Percentiles rank a stretch among this genome's conserved stretches.
phyloP scores from a whole-genome alignment of 2,113 vertebrate species.

The Aldabrachelys gigantea region DNA sequence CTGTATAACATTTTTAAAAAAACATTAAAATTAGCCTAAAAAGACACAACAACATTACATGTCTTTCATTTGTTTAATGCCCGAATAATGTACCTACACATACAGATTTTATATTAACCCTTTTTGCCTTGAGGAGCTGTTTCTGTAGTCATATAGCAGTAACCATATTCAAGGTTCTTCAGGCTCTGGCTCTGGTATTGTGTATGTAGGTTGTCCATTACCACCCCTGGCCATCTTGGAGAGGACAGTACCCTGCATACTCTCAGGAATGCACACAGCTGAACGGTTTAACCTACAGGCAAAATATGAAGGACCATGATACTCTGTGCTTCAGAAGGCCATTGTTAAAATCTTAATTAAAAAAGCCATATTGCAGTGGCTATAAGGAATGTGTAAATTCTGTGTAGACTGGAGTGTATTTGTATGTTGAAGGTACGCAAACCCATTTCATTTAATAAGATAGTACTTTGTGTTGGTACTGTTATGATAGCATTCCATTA shows the following conservation, averaged over 20 bases:
- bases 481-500: not conserved
- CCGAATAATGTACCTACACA: not conserved
- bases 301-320: not conserved
- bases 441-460: not conserved
- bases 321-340: accelerated
- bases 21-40: no score
- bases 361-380: not conserved
- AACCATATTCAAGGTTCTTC: not conserved
- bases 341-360: not conserved
- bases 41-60: no score
- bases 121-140: not conserved
- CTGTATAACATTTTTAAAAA: no score
- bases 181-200: not conserved
- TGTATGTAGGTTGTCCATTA: not conserved
- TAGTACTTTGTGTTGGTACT: not conserved
- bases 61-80: not conserved
- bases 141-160: not conserved
- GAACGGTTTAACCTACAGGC: not conserved
- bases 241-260: not conserved
- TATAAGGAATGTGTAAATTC: not conserved
- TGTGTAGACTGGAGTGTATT: not conserved
- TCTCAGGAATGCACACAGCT: not conserved
- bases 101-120: not conserved
- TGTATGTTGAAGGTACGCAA: not conserved
- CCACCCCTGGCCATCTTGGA: not conserved